Base-by-base conservation (phyloP, 2,888 invertebrate genomes). In the Drosophila affinis region DNA sequence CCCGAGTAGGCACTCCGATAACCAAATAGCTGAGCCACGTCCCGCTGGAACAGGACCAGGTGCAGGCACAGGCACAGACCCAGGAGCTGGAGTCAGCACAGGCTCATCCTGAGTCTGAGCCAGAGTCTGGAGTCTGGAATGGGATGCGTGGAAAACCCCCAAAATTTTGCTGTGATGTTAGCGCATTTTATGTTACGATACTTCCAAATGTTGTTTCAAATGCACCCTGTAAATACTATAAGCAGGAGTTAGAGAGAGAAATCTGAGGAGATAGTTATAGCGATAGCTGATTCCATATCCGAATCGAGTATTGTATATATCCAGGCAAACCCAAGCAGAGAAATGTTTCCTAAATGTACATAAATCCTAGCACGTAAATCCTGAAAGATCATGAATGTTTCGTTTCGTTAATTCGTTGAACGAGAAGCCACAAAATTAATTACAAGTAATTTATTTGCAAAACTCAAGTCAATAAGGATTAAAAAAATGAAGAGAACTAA, bases 81-180 rank as follows among this genome's bases (percentile, higher is more conserved):
- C 55, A 17, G 49, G 10, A 48, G 52, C 49, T 57, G 47, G 46
- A 52, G 68, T 72, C 29, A 58, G 51, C 57, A 57, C 65, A 55
- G 62, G 65, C 72, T 71, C 73, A 56, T 68, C 69, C 70, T 54
- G 34, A 62, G 68, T 69, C 67, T 69, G 68, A 58, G 74, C 56
- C 76, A 46, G 14, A 32, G 27, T 7, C 32, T 32, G 10, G 14
- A 32, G 27, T 7, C 32, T 32, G 10, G 4, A n/a, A 39, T n/a
- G 39, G 3, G 39, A 39, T n/a, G 39, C n/a, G 14, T 7, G 39
- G 62, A 69, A 83, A 78, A 63, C 51, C 75, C 90, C 91, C 89
- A 89, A 90, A 88, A 86, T 83, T 87, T 91, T 91, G 91, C 91
- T 91, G 91, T 91, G 91, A 91, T 91, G 91, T 91, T 90, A 91